These are phyloP conservation scores for Tetramorium simillimum DNA, from an alignment of 1,140 invertebrate species.

Conservation along the genomic window DNA sequence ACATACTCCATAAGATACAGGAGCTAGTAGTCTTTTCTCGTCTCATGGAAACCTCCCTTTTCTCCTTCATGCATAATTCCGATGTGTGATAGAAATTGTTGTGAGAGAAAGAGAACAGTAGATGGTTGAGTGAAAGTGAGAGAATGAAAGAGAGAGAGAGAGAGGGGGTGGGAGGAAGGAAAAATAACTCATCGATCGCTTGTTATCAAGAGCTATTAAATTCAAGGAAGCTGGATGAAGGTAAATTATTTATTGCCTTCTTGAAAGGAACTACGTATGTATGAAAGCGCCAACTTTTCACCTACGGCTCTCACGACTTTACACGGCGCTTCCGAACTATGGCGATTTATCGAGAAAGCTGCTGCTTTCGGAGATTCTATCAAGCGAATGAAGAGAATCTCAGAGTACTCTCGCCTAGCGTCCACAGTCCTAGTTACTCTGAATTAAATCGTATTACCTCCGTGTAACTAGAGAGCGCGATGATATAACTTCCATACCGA, in stretches of 20 bases:
- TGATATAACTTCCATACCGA: constrained; percentile 61
- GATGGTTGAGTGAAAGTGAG: background rate
- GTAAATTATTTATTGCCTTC: constrained; percentile 70
- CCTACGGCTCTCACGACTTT: background rate
- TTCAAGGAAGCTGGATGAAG: constrained; percentile 33
- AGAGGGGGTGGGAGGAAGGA: background rate
- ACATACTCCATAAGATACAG: constrained; percentile 52
- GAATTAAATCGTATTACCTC: constrained; percentile 57
- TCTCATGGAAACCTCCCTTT: constrained; percentile 27
- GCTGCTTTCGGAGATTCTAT: constrained; percentile 34
- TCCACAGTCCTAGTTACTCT: constrained; percentile 23
- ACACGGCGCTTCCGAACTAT: background rate
- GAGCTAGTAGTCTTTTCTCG: constrained; percentile 39
- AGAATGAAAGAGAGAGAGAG: background rate
- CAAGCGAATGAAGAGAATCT: constrained; percentile 2
- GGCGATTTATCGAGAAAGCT: constrained; percentile 28
- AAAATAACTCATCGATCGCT: constrained; percentile 67
- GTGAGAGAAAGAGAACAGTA: constrained; percentile 21
- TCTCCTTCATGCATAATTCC: constrained; percentile 70
- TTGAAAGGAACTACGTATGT: constrained; percentile 30
- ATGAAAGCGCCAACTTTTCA: constrained; percentile 30
- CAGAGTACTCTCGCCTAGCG: constrained; percentile 4
- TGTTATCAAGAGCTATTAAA: constrained; percentile 63
- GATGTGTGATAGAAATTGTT: constrained; percentile 72
- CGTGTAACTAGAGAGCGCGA: constrained; percentile 42